Percentiles rank a stretch among this genome's conserved stretches.
Evolutionary conservation across 1,140 invertebrate genomes (phyloP).

Genomic region (Magallana ariakensis): DNA sequence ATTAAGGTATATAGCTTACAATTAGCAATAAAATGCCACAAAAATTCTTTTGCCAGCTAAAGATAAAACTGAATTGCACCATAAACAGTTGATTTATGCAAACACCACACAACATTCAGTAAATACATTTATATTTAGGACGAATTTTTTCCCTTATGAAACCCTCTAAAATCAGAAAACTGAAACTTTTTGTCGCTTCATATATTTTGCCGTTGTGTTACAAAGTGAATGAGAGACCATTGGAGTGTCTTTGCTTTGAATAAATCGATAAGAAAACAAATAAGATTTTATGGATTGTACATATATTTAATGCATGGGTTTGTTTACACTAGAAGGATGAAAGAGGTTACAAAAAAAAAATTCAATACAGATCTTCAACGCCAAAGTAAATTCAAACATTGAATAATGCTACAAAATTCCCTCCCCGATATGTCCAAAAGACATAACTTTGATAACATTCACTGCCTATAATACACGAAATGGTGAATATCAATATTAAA

Average conservation of each 20-base stretch:
- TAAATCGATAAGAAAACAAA: constrained; percentile 7
- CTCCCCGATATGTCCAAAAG: constrained; percentile 17
- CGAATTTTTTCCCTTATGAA: too few relatives aligned
- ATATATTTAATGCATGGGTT: constrained; percentile 17
- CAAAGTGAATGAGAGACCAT: too few relatives aligned
- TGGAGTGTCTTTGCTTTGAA: background rate
- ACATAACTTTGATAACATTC: background rate
- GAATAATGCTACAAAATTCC: background rate
- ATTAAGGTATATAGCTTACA: background rate
- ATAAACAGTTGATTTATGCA: too few relatives aligned
- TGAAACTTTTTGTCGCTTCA: too few relatives aligned
- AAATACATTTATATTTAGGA: too few relatives aligned
- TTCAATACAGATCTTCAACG: constrained; percentile 13
- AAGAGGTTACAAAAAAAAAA: background rate
- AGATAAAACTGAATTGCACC: too few relatives aligned
- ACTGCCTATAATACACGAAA: background rate
- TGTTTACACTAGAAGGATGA: constrained; percentile 20
- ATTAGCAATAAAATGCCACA: constrained; percentile 7
- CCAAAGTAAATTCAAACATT: background rate
- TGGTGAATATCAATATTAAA: background rate
- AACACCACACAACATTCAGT: too few relatives aligned
- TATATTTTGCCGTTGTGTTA: too few relatives aligned
- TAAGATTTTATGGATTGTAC: background rate
- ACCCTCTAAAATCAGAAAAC: too few relatives aligned
- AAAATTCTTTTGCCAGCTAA: background rate